Percentiles rank a stretch among this genome's conserved stretches.
These are phyloP conservation scores for Pristionchus maxplancki DNA, from an alignment of 2,888 invertebrate species.

Conservation along the genomic window DNA sequence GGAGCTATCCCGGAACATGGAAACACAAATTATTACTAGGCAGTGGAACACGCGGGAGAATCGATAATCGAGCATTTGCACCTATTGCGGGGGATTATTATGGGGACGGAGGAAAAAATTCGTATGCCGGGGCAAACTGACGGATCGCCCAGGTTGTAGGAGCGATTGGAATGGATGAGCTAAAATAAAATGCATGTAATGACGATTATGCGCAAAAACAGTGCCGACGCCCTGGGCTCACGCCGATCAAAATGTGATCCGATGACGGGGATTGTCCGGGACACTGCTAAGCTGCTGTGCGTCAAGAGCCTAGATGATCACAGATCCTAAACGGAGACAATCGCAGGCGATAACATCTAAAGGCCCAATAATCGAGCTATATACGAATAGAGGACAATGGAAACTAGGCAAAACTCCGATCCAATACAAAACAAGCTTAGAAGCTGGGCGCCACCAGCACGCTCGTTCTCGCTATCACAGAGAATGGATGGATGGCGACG, in stretches of 20 bases:
- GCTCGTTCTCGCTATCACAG: slow-evolving; percentile 27
- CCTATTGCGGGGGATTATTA: background rate
- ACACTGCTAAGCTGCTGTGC: background rate
- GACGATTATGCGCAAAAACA: background rate
- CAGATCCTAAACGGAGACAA: background rate
- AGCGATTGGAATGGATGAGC: background rate
- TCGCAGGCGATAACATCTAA: too few species aligned
- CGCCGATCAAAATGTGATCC: background rate
- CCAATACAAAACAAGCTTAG: too few species aligned
- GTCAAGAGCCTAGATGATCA: background rate
- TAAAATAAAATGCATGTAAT: background rate
- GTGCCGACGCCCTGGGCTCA: background rate
- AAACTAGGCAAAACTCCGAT: too few species aligned
- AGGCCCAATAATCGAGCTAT: too few species aligned
- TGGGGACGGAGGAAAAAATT: background rate
- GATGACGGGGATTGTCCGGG: background rate
- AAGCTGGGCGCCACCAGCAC: slow-evolving; percentile 29
- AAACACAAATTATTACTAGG: background rate
- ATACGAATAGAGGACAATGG: too few species aligned
- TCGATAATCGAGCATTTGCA: background rate
- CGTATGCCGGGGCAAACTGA: slow-evolving; percentile 37
- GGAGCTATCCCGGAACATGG: background rate
- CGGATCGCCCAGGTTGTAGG: background rate
- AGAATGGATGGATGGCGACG: slow-evolving; percentile 32
- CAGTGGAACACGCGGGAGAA: background rate